These are phyloP conservation scores for Anguilla megastoma DNA, from an alignment of 2,797 vertebrate species.

Conservation along the genomic window DNA sequence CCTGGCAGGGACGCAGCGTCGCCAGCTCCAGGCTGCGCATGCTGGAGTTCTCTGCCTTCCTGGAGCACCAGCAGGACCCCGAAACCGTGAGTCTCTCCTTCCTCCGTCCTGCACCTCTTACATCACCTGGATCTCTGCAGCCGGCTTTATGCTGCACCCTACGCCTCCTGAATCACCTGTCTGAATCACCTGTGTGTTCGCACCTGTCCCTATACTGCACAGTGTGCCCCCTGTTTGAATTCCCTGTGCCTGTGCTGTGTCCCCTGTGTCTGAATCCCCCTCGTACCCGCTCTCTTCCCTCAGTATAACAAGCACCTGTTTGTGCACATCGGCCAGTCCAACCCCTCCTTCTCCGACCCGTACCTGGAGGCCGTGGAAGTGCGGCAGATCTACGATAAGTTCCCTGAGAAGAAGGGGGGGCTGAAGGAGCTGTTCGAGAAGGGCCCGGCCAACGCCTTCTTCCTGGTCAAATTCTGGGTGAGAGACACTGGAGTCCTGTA, in stretches of 20 bases:
- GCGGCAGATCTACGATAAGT: too few relatives aligned
- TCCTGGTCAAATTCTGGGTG: constrained; percentile 98
- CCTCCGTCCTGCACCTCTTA: neutral
- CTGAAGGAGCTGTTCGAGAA: constrained; percentile 94
- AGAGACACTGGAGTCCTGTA: constrained; percentile 50
- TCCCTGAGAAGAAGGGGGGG: too few relatives aligned
- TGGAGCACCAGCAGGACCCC: constrained; percentile 89
- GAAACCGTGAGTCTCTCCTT: constrained; percentile 77
- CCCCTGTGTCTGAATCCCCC: neutral
- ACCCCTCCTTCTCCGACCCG: constrained; percentile 85
- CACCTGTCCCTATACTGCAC: neutral
- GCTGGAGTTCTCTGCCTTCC: constrained; percentile 93
- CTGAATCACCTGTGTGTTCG: neutral
- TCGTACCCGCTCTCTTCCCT: constrained; percentile 7
- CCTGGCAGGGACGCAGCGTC: constrained; percentile 90
- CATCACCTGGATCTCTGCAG: neutral
- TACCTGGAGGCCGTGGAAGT: constrained; percentile 81
- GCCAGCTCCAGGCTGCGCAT: constrained; percentile 90
- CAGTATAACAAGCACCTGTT: constrained; percentile 96
- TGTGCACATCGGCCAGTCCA: constrained; percentile 92
- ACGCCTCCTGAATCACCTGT: too few relatives aligned
- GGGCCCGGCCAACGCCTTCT: constrained; percentile 89
- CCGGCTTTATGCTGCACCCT: neutral
- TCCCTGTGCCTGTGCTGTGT: too few relatives aligned
- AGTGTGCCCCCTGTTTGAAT: too few relatives aligned